A percentile compares a stretch with the other conserved stretches of the same genome.
Conservation (phyloP, 2,888 invertebrate genomes). For the Endotricha flammealis region DNA sequence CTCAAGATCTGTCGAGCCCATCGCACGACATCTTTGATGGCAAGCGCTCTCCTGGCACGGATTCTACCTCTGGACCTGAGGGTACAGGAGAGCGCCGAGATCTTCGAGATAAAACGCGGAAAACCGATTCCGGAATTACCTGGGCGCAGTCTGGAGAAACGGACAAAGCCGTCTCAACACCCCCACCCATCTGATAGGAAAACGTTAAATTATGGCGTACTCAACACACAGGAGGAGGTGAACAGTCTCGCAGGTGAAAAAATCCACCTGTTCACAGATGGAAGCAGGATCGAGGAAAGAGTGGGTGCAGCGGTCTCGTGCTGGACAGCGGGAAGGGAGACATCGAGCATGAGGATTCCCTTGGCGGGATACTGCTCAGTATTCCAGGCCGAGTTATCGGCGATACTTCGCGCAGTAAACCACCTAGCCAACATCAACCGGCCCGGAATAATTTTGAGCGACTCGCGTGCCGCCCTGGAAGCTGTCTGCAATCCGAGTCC, state of each 20-base stretch:
- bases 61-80: background rate
- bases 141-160: background rate
- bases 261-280: background rate
- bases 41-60: background rate
- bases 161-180: background rate
- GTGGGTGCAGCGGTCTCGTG: background rate
- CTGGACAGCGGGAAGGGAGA: background rate
- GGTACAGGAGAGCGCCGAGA: background rate
- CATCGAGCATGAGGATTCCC: background rate
- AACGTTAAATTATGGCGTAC: background rate
- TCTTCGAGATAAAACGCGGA: background rate
- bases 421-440: too few species aligned
- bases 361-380: background rate
- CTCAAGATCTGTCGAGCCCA: background rate
- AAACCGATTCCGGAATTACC: background rate
- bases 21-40: background rate
- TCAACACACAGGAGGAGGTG: background rate
- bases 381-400: background rate
- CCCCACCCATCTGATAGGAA: background rate
- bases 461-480: slow-evolving; percentile 11
- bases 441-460: slow-evolving; percentile 10
- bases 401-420: background rate
- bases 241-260: background rate
- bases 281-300: background rate
- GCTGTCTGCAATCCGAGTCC: background rate